Conservation (phyloP, 2,113 vertebrate genomes). For the Choloepus hoffmanni region DNA sequence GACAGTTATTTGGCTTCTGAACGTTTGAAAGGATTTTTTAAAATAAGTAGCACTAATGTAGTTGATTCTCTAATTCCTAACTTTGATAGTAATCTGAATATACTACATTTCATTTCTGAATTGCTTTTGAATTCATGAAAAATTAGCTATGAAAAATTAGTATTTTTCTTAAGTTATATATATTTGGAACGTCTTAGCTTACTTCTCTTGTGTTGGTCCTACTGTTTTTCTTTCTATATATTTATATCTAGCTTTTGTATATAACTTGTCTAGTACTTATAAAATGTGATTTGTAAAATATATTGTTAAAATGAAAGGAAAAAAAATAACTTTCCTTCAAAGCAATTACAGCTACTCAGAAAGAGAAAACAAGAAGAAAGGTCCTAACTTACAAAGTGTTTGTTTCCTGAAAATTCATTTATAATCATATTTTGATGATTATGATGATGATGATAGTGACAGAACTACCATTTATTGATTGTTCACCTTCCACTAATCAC, state of each 20-base stretch:
- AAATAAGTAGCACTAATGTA: conserved; percentile 49
- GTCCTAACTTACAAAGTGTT: conserved; percentile 12
- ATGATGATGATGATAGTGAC: background rate
- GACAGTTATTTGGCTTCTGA: conserved; percentile 63
- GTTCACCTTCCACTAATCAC: background rate
- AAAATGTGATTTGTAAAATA: conserved; percentile 88
- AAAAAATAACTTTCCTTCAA: background rate
- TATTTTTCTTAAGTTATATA: conserved; percentile 68
- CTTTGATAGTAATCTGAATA: conserved; percentile 53
- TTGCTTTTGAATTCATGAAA: conserved; percentile 76
- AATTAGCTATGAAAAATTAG: conserved; percentile 32
- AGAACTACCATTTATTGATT: background rate
- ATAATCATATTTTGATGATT: conserved; percentile 2
- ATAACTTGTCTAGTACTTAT: conserved; percentile 84
- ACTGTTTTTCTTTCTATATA: conserved; percentile 75
- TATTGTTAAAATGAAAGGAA: conserved; percentile 74
- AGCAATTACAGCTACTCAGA: background rate
- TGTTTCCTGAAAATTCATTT: background rate
- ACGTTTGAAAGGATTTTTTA: conserved; percentile 63
- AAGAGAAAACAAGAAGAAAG: background rate
- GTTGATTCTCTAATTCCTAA: conserved; percentile 64
- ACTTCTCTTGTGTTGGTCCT: conserved; percentile 66
- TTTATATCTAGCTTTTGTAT: conserved; percentile 83
- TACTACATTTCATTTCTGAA: conserved; percentile 66
- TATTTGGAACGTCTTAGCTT: conserved; percentile 67